Conservation (phyloP, 1,140 invertebrate genomes). For the Lepidurus packardi region DNA sequence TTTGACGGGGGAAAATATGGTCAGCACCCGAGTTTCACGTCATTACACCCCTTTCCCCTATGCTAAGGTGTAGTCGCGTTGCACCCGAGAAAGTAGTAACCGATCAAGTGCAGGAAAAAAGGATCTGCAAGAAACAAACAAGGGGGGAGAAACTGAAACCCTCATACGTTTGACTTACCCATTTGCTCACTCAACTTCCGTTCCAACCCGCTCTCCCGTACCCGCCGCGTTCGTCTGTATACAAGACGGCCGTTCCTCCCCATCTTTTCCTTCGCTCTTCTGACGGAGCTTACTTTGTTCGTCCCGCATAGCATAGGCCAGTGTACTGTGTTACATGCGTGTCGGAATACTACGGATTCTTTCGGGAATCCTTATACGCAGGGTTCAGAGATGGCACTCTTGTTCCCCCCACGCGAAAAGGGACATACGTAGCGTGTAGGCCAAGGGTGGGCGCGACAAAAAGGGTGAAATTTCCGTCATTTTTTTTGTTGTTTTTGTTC, state of each 20-base stretch:
- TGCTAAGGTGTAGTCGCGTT: too few species aligned
- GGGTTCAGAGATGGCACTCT: background rate
- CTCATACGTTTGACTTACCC: conserved; percentile 7
- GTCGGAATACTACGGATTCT: background rate
- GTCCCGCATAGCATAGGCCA: background rate
- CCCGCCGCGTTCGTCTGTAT: background rate
- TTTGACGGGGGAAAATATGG: too few species aligned
- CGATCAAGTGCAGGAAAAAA: background rate
- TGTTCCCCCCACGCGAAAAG: background rate
- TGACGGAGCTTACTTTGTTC: background rate
- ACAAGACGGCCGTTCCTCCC: background rate
- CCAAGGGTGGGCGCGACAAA: too few species aligned
- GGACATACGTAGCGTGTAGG: background rate
- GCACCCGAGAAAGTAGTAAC: background rate
- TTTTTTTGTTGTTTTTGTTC: too few species aligned
- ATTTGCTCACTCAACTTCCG: background rate
- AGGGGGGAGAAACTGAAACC: background rate
- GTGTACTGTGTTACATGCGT: background rate
- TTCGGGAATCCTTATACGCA: background rate
- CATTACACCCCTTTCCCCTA: too few species aligned
- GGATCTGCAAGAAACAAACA: background rate
- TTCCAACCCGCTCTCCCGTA: background rate
- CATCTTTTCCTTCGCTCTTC: background rate
- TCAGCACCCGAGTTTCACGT: too few species aligned
- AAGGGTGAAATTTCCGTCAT: too few species aligned